phyloP scores from a whole-genome alignment of 1,140 invertebrate genomes.

The Drosophila equinoxialis region DNA sequence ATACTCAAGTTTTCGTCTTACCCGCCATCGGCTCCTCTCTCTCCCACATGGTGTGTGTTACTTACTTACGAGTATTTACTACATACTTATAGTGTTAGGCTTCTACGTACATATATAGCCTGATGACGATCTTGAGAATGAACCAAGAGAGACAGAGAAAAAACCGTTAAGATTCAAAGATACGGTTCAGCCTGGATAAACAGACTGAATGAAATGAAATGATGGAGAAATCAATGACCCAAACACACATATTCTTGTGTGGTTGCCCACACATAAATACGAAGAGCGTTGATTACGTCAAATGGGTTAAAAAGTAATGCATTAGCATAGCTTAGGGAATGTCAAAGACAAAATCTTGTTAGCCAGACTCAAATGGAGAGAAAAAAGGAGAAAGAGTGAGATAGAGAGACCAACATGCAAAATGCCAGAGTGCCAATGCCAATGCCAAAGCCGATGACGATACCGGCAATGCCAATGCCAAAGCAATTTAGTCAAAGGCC shows the following conservation, averaged over 20 bases:
- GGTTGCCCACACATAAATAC: slow-evolving; percentile 46
- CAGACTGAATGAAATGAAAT: too few species aligned
- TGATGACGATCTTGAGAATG: slow-evolving; percentile 65
- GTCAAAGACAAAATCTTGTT: slow-evolving; percentile 73
- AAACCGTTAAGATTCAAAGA: slow-evolving; percentile 72
- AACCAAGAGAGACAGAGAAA: slow-evolving; percentile 40
- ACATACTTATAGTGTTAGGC: slow-evolving; percentile 10
- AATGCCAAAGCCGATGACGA: background rate
- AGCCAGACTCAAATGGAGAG: slow-evolving; percentile 24
- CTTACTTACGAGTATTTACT: slow-evolving; percentile 59
- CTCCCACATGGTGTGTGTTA: background rate
- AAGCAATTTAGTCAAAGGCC: slow-evolving; percentile 78
- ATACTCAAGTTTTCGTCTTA: slow-evolving; percentile 31
- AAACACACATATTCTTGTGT: slow-evolving; percentile 57
- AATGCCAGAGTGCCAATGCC: slow-evolving; percentile 30
- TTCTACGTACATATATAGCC: too few species aligned
- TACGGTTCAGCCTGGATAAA: slow-evolving; percentile 26
- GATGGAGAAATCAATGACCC: slow-evolving; percentile 71
- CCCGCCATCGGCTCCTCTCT: background rate
- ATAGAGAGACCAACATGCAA: slow-evolving; percentile 14
- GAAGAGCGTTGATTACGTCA: slow-evolving; percentile 69
- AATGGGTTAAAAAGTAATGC: slow-evolving; percentile 63
- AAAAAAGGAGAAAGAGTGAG: slow-evolving; percentile 1
- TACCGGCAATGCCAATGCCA: slow-evolving; percentile 16
- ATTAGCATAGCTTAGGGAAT: slow-evolving; percentile 66